A percentile compares a stretch with the other conserved stretches of the same genome.
Evolutionary conservation across 2,797 vertebrate species (phyloP).

Genomic region (Cichlasoma orientale): DNA sequence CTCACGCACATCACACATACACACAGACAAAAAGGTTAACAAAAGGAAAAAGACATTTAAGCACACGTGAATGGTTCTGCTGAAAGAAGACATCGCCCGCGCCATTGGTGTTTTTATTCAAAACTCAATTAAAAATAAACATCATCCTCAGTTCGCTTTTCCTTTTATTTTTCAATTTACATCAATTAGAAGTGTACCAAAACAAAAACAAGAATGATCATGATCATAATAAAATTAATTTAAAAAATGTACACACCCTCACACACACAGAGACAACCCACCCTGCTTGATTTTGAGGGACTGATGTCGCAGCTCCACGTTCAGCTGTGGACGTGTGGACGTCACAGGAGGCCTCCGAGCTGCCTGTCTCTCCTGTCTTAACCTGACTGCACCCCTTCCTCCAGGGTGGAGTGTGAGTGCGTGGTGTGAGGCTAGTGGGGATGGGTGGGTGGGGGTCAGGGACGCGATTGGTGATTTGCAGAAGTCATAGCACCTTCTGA

Average conservation of each 20-base stretch:
- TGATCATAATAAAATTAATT: conserved; percentile 84
- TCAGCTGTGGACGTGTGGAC: conserved; percentile 43
- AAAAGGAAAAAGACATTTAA: conserved; percentile 27
- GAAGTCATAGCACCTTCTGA: conserved; percentile 84
- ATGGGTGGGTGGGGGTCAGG: conserved; percentile 26
- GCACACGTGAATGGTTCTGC: conserved; percentile 36
- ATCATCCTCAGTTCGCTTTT: conserved; percentile 79
- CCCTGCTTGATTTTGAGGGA: conserved; percentile 67
- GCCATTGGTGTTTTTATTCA: conserved; percentile 70
- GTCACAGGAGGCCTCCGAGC: conserved; percentile 54
- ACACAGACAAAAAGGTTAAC: conserved; percentile 40
- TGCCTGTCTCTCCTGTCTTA: conserved; percentile 63
- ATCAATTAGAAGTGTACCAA: conserved; percentile 87
- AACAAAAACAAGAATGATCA: conserved; percentile 80
- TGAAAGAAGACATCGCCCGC: conserved; percentile 52
- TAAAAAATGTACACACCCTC: conserved; percentile 86
- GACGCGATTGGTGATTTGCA: conserved; percentile 57
- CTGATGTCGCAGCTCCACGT: conserved; percentile 51
- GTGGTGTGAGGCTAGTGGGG: conserved; percentile 81
- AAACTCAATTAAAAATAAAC: conserved; percentile 77
- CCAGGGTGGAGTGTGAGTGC: conserved; percentile 80
- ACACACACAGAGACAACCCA: conserved; percentile 83
- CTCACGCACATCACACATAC: conserved; percentile 38
- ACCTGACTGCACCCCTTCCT: conserved; percentile 60
- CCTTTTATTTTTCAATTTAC: conserved; percentile 89